Evolutionary conservation across 2,888 invertebrate genomes (phyloP).

Genomic region (Lasioglossum calceatum): DNA sequence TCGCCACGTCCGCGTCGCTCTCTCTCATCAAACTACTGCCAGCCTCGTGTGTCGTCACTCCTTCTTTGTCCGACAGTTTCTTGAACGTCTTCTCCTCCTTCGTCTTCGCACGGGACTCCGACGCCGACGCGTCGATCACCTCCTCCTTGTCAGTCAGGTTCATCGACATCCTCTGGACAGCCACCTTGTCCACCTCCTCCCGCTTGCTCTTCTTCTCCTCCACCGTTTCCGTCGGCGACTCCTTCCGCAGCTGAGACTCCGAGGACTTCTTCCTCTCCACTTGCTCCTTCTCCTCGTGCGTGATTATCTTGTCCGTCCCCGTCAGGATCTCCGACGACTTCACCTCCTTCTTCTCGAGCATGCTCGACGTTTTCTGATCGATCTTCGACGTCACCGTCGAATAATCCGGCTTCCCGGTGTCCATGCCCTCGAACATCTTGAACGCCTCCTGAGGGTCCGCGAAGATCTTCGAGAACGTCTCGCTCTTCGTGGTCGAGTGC

Average conservation of each 20-base stretch:
- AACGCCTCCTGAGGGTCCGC: constrained; percentile 72
- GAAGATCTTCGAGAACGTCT: constrained; percentile 73
- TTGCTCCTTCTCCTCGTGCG: constrained; percentile 77
- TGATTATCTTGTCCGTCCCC: constrained; percentile 75
- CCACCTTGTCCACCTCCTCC: constrained; percentile 71
- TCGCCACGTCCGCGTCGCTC: constrained; percentile 73
- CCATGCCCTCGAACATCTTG: constrained; percentile 72
- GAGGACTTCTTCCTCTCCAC: constrained; percentile 75
- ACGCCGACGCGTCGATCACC: constrained; percentile 76
- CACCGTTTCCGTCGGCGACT: constrained; percentile 74
- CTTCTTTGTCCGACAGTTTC: constrained; percentile 74
- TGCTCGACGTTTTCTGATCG: constrained; percentile 75
- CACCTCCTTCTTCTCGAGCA: constrained; percentile 75
- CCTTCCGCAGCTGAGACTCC: constrained; percentile 74
- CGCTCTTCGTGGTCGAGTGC: constrained; percentile 74
- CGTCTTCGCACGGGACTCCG: constrained; percentile 66
- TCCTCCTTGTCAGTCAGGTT: constrained; percentile 74
- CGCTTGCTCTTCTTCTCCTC: constrained; percentile 73
- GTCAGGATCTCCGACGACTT: constrained; percentile 76
- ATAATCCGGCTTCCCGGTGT: constrained; percentile 61
- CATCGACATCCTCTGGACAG: constrained; percentile 74
- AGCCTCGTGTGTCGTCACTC: constrained; percentile 70
- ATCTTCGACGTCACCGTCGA: constrained; percentile 75
- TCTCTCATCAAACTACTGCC: constrained; percentile 70
- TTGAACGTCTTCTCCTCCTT: constrained; percentile 72